Evolutionary conservation across 2,797 vertebrate genomes (phyloP).

Genomic region (Enteromius anoplus): DNA sequence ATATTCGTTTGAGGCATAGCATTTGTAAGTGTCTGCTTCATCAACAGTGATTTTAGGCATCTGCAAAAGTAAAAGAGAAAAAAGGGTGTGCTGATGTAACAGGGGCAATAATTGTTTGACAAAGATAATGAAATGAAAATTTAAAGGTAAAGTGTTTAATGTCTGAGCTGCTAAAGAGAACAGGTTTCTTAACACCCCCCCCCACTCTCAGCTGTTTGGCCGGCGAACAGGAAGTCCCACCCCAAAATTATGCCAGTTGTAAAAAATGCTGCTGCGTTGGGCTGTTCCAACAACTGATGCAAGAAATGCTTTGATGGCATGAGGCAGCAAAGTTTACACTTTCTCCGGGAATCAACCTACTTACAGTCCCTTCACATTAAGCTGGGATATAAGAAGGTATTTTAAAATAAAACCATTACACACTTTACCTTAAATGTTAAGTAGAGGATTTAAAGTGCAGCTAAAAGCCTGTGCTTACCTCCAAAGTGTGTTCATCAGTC

Average conservation of each 20-base stretch:
- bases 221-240: background rate
- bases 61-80: constrained; percentile 68
- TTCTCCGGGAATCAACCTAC: background rate
- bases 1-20: constrained; percentile 81
- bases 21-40: constrained; percentile 87
- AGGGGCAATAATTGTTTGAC: background rate
- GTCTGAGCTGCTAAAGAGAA: background rate
- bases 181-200: background rate
- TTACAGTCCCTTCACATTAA: background rate
- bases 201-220: too few species aligned
- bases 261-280: background rate
- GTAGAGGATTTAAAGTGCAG: background rate
- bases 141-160: background rate
- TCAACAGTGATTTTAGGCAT: constrained; percentile 77
- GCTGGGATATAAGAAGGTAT: background rate
- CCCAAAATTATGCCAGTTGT: background rate
- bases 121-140: background rate
- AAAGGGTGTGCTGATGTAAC: background rate
- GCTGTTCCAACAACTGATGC: background rate
- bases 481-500: constrained; percentile 78
- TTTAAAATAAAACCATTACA: constrained; percentile 5
- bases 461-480: constrained; percentile 73
- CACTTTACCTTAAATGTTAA: constrained; percentile 21
- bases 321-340: background rate
- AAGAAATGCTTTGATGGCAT: too few species aligned